A percentile compares a stretch with the other conserved stretches of the same genome.
Conservation (phyloP, 2,113 vertebrate genomes). For the Pogona vitticeps region DNA sequence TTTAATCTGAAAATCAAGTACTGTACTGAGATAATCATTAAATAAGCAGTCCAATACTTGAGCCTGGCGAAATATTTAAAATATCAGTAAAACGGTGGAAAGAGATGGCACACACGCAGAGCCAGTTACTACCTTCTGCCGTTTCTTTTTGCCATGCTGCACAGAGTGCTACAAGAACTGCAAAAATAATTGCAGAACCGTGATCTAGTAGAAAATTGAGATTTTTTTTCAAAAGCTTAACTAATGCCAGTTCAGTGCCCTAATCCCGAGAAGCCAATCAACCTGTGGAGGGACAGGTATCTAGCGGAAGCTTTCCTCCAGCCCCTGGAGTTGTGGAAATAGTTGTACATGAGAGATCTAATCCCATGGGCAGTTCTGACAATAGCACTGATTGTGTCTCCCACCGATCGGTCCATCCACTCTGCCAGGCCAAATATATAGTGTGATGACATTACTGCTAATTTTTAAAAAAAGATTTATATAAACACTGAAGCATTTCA, state of each 20-base stretch:
- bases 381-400: background rate
- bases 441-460: background rate
- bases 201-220: constrained; percentile 31
- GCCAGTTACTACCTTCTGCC: constrained; percentile 26
- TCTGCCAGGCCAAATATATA: background rate
- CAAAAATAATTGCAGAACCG: constrained; percentile 28
- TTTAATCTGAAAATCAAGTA: constrained; percentile 33
- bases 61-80: constrained; percentile 19
- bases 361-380: background rate
- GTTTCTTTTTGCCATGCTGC: background rate
- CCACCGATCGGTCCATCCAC: too few relatives aligned
- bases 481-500: too few relatives aligned
- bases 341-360: background rate
- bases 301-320: background rate
- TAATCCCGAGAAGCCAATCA: background rate
- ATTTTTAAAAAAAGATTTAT: too few relatives aligned
- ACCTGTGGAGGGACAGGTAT: background rate
- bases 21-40: constrained; percentile 1
- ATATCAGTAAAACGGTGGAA: constrained; percentile 10
- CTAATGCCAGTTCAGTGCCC: background rate
- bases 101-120: background rate
- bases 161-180: constrained; percentile 22
- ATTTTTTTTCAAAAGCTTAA: constrained; percentile 16
- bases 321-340: background rate
- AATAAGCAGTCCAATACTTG: constrained; percentile 34